These are phyloP conservation scores for Malthinus flaveolus DNA, from an alignment of 2,888 invertebrate species.

Conservation along the genomic window DNA sequence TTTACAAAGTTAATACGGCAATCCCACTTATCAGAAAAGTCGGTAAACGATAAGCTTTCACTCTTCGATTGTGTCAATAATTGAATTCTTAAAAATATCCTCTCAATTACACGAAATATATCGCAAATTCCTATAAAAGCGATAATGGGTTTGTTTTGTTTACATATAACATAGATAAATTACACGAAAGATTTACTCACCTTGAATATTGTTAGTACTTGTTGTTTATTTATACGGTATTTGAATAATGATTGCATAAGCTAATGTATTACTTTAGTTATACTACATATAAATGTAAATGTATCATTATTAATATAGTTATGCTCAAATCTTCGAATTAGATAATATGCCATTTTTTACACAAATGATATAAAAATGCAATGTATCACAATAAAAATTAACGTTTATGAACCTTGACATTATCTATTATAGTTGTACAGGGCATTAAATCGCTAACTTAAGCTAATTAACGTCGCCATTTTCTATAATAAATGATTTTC, in stretches of 20 bases:
- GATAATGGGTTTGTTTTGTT: constrained; percentile 8
- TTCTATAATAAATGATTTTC: not conserved
- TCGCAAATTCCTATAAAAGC: constrained; percentile 8
- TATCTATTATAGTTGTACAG: not conserved
- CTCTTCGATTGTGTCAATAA: too few relatives aligned
- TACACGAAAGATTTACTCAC: constrained; percentile 19
- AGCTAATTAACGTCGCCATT: not conserved
- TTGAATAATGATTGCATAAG: constrained; percentile 26
- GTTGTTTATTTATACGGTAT: constrained; percentile 20
- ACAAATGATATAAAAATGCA: constrained; percentile 3
- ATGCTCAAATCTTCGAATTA: constrained; percentile 23
- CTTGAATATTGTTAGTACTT: constrained; percentile 22
- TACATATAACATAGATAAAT: constrained; percentile 14
- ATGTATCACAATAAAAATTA: not conserved
- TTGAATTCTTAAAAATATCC: not conserved
- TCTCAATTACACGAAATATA: constrained; percentile 6
- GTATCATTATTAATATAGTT: constrained; percentile 7
- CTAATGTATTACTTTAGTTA: constrained; percentile 8
- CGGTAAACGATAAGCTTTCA: too few relatives aligned
- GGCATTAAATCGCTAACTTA: not conserved
- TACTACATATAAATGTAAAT: constrained; percentile 15
- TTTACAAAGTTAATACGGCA: too few relatives aligned
- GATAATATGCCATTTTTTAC: constrained; percentile 2
- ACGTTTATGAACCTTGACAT: constrained; percentile 3
- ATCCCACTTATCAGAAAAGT: too few relatives aligned